These are phyloP conservation scores for Pontoporia blainvillei DNA, from an alignment of 2,113 vertebrate genomes.

Conservation along the genomic window DNA sequence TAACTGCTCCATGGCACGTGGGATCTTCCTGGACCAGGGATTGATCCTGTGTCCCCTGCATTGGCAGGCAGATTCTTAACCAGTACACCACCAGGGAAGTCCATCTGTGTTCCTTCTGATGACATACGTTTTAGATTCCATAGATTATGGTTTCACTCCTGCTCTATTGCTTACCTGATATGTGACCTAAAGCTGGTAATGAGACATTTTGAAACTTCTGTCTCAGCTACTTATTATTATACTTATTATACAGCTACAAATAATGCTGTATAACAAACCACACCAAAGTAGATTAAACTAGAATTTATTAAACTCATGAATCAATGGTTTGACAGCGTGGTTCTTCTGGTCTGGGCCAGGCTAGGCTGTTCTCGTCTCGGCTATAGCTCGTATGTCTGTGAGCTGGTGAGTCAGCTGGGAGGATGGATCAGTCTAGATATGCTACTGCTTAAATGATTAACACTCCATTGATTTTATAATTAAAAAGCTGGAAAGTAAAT, in stretches of 20 bases:
- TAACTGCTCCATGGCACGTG: too few relatives aligned
- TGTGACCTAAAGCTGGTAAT: not conserved
- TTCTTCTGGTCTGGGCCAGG: not conserved
- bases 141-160: not conserved
- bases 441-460: slow-evolving; percentile 81
- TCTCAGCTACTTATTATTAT: not conserved
- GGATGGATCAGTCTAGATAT: too few relatives aligned
- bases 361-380: not conserved
- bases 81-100: too few relatives aligned
- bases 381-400: not conserved
- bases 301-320: not conserved
- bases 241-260: not conserved
- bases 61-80: too few relatives aligned
- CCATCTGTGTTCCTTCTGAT: not conserved
- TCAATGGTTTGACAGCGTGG: not conserved
- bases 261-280: not conserved
- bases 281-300: not conserved
- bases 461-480: slow-evolving; percentile 83
- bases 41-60: too few relatives aligned
- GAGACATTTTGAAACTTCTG: not conserved
- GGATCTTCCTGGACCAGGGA: too few relatives aligned
- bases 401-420: not conserved
- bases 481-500: slow-evolving; percentile 79
- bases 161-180: not conserved
- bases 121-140: not conserved